Evolutionary conservation across 2,888 invertebrate genomes (phyloP).

Genomic region (Sphinx pinastri): DNA sequence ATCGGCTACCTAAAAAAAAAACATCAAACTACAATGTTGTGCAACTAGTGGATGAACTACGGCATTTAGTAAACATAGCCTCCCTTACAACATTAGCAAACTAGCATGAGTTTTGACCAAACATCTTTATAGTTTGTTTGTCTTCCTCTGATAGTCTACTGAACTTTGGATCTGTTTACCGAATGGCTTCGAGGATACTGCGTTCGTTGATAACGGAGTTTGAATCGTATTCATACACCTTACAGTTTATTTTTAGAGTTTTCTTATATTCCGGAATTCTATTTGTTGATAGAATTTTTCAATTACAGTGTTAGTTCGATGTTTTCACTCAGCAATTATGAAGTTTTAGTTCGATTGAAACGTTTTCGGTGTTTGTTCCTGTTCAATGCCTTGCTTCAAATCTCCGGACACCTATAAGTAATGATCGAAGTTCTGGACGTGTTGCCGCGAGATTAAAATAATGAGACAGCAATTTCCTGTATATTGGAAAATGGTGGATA

Average conservation of each 20-base stretch:
- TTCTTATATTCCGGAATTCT: not conserved
- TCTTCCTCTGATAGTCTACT: constrained; percentile 27
- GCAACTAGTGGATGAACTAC: not conserved
- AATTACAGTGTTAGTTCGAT: constrained; percentile 13
- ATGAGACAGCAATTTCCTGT: constrained; percentile 1
- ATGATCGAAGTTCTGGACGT: not conserved
- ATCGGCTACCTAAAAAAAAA: too few relatives aligned
- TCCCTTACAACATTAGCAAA: not conserved
- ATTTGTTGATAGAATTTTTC: constrained; percentile 19
- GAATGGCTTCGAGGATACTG: constrained; percentile 8
- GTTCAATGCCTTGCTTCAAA: not conserved
- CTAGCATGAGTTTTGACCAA: constrained; percentile 22
- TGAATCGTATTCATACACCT: not conserved
- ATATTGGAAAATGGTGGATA: not conserved
- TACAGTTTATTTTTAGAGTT: not conserved
- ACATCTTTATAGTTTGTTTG: constrained; percentile 29
- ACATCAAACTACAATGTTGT: not conserved
- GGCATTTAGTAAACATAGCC: not conserved
- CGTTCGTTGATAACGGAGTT: not conserved
- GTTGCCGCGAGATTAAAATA: constrained; percentile 16
- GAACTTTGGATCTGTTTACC: constrained; percentile 24
- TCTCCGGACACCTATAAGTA: not conserved
- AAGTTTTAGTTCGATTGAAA: constrained; percentile 3
- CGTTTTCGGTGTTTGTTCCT: not conserved
- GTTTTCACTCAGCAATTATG: constrained; percentile 17